Conservation (phyloP, 2,888 invertebrate genomes). For the Acleris laterana region DNA sequence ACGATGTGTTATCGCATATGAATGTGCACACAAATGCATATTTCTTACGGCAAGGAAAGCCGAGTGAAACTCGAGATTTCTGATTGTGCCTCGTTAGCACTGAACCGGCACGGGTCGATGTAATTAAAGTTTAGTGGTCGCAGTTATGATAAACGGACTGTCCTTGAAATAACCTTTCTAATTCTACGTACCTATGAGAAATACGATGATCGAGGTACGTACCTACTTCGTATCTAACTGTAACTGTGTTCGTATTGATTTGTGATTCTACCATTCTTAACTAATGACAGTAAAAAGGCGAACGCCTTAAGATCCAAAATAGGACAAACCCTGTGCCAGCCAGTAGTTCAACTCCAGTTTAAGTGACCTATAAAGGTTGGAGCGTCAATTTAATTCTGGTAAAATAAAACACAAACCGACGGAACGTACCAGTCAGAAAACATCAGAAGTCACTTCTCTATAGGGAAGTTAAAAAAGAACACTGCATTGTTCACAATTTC, state of each 20-base stretch:
- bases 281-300: too few species aligned
- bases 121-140: constrained; percentile 17
- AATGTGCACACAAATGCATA: constrained; percentile 39
- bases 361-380: too few species aligned
- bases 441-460: constrained; percentile 29
- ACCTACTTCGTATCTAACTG: too few species aligned
- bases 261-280: too few species aligned
- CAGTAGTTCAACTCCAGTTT: too few species aligned
- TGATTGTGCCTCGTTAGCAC: constrained; percentile 47
- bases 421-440: not conserved
- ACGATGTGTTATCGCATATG: constrained; percentile 42
- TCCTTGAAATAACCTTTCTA: not conserved
- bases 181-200: not conserved
- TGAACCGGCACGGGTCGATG: constrained; percentile 35
- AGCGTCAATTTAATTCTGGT: too few species aligned
- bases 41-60: constrained; percentile 49
- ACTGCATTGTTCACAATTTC: constrained; percentile 73
- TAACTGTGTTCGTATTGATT: too few species aligned
- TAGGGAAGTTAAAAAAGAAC: constrained; percentile 67
- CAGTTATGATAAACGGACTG: constrained; percentile 18
- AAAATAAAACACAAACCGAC: too few species aligned
- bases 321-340: too few species aligned
- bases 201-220: not conserved
- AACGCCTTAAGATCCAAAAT: too few species aligned
- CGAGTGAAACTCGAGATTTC: constrained; percentile 56